These are phyloP conservation scores for Poeciliopsis gracilis DNA, from an alignment of 2,797 vertebrate species.

Conservation along the genomic window DNA sequence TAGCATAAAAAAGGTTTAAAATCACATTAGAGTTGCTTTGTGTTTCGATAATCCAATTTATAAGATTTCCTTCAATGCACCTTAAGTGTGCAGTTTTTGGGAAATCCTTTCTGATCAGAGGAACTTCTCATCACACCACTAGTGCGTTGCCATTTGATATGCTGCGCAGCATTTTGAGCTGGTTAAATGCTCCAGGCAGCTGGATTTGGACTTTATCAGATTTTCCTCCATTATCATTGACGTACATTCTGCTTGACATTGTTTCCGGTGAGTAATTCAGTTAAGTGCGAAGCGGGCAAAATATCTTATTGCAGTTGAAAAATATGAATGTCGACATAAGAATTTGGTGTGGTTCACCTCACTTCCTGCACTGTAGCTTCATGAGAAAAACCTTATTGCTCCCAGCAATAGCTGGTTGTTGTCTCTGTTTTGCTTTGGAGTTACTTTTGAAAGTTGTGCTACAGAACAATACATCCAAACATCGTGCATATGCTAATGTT, in stretches of 20 bases:
- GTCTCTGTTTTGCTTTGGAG: not conserved
- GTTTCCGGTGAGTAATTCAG: constrained; percentile 1
- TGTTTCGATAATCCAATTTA: not conserved
- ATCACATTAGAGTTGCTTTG: not conserved
- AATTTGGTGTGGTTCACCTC: not conserved
- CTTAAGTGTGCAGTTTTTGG: not conserved
- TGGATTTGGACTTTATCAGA: not conserved
- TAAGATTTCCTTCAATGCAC: not conserved
- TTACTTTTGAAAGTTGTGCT: not conserved
- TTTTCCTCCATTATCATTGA: not conserved
- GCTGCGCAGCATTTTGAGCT: not conserved
- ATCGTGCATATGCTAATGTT: not conserved
- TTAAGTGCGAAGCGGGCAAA: not conserved
- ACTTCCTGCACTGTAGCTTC: not conserved
- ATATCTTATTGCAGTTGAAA: not conserved
- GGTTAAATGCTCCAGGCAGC: constrained; percentile 1
- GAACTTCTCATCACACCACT: not conserved
- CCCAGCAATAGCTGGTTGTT: too few relatives aligned
- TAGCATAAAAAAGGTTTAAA: not conserved
- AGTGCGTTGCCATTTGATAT: not conserved
- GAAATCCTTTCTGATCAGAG: not conserved
- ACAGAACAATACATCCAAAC: not conserved
- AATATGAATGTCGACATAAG: not conserved
- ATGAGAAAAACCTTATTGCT: not conserved
- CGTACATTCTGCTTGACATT: not conserved